Base-by-base conservation (phyloP, 2,888 invertebrate genomes). In the Diaphora mendica region DNA sequence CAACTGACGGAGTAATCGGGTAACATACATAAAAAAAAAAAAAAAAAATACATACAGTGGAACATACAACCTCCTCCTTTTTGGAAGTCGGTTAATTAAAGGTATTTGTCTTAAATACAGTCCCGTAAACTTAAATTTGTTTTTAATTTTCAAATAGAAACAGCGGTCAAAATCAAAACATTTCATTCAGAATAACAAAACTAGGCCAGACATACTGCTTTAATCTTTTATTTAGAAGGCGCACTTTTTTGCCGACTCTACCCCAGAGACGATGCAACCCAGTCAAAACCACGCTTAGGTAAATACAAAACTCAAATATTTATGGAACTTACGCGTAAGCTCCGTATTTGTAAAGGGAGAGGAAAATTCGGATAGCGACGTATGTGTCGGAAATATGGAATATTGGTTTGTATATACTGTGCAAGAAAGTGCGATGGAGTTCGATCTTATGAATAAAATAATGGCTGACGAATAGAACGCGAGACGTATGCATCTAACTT, bases 301-400 rank as follows among this genome's bases (percentile, higher is more conserved):
- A 86, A 86, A 88, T 83, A 90, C 85, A 88, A 86, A 89, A 88
- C 86, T 91, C 90, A 90, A 91, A 91, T 91, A 91, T 91, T 91
- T 91, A 91, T 91, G 84, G 85, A 88, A 89, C 87, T 88, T 86
- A 80, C 82, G 86, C 86, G 84, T 84, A 86, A 87, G 85, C 85
- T 82, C 55, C 80, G 83, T 87, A 86, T 90, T 89, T 90, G 86
- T 82, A 82, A 76, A 78, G 77, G 71, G 74, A 76, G 85, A 83
- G 77, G 77, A 76, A 85, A 82, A 83, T 85, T 82, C 72, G 68
- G 72, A 77, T 78, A 73, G 64, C 77, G 75, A 55, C 76, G 70
- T 72, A 74, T 78, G 78, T 78, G 85, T 78, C 77, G 76, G 78
- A 82, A 76, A 79, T 76, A 84, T 84, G 72, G 74, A 74, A 80